Conservation (phyloP, 2,113 vertebrate genomes). For the Mugil cephalus region DNA sequence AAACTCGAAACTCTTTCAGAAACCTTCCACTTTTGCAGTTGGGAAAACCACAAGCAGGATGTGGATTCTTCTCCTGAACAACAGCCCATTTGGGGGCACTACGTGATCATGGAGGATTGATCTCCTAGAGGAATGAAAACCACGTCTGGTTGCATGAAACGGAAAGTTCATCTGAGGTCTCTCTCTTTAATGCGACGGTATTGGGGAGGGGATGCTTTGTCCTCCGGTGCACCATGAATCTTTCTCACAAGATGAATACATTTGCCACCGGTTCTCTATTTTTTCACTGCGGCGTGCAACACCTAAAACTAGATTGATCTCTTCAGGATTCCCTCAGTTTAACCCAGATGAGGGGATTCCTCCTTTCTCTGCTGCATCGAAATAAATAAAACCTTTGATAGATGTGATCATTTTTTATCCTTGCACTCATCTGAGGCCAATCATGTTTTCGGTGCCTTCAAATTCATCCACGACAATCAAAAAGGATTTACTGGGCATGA, state of each 20-base stretch:
- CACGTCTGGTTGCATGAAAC: not conserved
- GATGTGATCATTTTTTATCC: slow-evolving; percentile 52
- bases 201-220: slow-evolving; percentile 1
- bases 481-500: too few species aligned
- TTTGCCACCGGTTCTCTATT: not conserved
- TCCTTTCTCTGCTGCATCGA: slow-evolving; percentile 17
- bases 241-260: slow-evolving; percentile 8
- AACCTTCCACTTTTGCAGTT: too few species aligned
- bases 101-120: too few species aligned
- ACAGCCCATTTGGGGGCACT: too few species aligned
- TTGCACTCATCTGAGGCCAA: slow-evolving; percentile 45
- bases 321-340: slow-evolving; percentile 51
- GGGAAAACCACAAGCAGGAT: too few species aligned
- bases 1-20: too few species aligned
- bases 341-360: slow-evolving; percentile 44
- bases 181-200: slow-evolving; percentile 15
- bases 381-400: slow-evolving; percentile 55
- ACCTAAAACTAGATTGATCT: slow-evolving; percentile 59
- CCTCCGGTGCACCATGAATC: slow-evolving; percentile 25
- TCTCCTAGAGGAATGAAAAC: too few species aligned
- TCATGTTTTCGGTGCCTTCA: slow-evolving; percentile 23
- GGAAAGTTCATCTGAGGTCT: not conserved
- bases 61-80: too few species aligned
- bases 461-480: not conserved
- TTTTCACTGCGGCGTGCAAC: slow-evolving; percentile 8